phyloP scores from a whole-genome alignment of 2,888 invertebrate species.

The Scaptomyza reducta region DNA sequence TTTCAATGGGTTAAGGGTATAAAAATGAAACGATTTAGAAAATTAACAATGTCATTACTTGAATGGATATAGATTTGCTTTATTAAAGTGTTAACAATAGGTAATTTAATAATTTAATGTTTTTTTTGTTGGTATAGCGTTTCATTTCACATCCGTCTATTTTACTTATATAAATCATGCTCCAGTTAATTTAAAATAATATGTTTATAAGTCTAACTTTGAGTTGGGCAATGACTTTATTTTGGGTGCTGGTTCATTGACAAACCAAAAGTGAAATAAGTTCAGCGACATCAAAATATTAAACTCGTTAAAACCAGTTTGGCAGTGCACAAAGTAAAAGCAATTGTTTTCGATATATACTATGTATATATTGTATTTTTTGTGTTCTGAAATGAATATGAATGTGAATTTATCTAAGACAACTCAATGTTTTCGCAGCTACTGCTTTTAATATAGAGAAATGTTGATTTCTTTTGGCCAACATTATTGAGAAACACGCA shows the following conservation, averaged over 20 bases:
- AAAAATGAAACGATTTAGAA: not conserved
- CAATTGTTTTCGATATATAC: not conserved
- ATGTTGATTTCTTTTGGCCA: constrained; percentile 32
- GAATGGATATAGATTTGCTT: not conserved
- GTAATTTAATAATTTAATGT: not conserved
- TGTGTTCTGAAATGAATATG: not conserved
- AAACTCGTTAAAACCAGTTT: not conserved
- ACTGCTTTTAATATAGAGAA: constrained; percentile 57
- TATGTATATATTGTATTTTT: not conserved
- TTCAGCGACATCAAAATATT: not conserved
- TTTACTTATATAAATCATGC: too few relatives aligned
- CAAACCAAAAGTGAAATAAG: not conserved
- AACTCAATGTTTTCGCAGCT: constrained; percentile 32
- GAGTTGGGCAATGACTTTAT: too few relatives aligned
- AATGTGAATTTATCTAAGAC: not conserved
- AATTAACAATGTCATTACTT: not conserved
- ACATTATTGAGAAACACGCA: constrained; percentile 67
- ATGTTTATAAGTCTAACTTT: too few relatives aligned
- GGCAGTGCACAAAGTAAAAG: not conserved
- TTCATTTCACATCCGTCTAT: too few relatives aligned
- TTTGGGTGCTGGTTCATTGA: not conserved
- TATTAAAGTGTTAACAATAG: not conserved
- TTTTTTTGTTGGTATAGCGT: too few relatives aligned
- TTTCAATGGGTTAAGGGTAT: too few relatives aligned
- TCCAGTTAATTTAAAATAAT: too few relatives aligned